Base-by-base conservation (phyloP, 2,113 vertebrate species). In the Laticauda laticaudata region DNA sequence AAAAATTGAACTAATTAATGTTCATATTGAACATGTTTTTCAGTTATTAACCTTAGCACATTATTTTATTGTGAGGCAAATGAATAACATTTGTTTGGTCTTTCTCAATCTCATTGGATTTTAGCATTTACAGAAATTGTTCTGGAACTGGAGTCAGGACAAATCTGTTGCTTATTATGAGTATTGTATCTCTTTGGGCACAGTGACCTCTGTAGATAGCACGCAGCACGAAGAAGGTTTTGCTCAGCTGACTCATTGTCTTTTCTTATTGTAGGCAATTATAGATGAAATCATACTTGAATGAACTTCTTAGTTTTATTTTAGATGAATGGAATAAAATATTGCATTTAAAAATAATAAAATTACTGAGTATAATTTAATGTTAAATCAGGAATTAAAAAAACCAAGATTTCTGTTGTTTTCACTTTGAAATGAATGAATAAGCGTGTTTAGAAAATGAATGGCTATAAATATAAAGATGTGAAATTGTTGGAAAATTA, bases 141-240 rank as follows among this genome's bases (percentile, higher is more conserved):
- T 0, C 0, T 51, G 53, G 54, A 15, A 88, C 4, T 15, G 24
- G 1, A 89, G 2, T 24, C 7, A 92, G 48, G 43, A 81, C n/a
- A 75, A 8, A 23, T n/a, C 3, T 55, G 69, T 94, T 61, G 51
- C 75, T 95, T 87, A 61, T 90, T 81, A 20, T 88, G 10, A 21
- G 81, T n/a, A n/a, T 20, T 88, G 15, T 89, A 91, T 93, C n/a
- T 88, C 91, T 48, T 96, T 90, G 96, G 34, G 24, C 20, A 90
- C 81, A 97, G 95, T 96, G 96, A 96, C 97, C 95, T 95, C 96
- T 97, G 93, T 94, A 95, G 96, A 95, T 61, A 93, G 75, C 39
- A 23, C n/a, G 92, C 64, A 23, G n/a, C 26, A 93, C 88, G 24
- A 86, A 81, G 91, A 61, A 12, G n/a, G 18, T 43, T 57, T 94